Evolutionary conservation across 2,888 invertebrate species (phyloP), one percentile per base, ranked within the genome.

Genomic region (Hemistola chrysoprasaria): DNA sequence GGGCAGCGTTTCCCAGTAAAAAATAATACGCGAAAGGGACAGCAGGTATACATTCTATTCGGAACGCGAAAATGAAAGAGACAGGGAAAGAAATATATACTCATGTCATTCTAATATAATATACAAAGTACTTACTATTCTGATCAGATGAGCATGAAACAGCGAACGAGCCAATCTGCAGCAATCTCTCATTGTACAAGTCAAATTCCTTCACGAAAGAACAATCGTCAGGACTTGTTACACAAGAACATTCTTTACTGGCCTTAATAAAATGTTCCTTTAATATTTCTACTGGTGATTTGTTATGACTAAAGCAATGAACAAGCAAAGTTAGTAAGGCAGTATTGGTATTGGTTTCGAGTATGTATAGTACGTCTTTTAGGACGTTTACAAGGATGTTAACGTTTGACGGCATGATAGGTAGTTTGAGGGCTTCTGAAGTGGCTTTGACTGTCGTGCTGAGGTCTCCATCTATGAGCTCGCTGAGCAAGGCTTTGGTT

Each of bases 121-220:
- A n/a, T n/a, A n/a, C n/a, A n/a, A 16, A 16, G 10, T 21, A 68
- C 84, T 66, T 60, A 87, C 88, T 75, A 52, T 67, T 72, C 45
- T 82, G 73, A 69, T 86, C 86, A 21, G 81, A 85, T 11, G 85
- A 85, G 59, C 85, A 86, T 2, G 93, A 92, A 27, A 93, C 89
- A n/a, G 94, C 93, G 75, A 93, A 94, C 31, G 92, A 83, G 28
- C 93, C 93, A 57, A 94, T 92, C 62, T 93, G 93, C 75, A 92
- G 79, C 31, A 93, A 77, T 54, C 92, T 90, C 62, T 94, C 94
- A 58, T 92, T 91, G 43, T 92, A 90, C 48, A 92, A 78, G 83
- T 94, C 94, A 75, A 93, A 93, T 22, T 91, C 90, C 45, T 90
- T 91, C 6, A 93, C 87, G 42, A 87, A 78, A 11, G 65, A 60